phyloP scores from a whole-genome alignment of 1,140 invertebrate species.

The Trachelipus rathkii region DNA sequence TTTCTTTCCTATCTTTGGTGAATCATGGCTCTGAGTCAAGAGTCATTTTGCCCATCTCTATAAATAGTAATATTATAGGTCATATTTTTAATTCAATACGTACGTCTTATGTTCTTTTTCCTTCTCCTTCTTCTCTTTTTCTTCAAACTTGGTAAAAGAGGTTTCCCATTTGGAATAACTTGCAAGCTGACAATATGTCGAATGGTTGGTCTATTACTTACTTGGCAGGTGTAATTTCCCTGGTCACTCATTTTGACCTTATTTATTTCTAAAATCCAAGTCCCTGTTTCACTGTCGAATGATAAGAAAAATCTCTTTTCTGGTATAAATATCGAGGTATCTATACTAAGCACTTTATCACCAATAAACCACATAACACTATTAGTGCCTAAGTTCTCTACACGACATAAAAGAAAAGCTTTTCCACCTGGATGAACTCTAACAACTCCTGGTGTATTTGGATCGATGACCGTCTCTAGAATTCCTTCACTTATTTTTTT shows the following conservation, averaged over 20 bases:
- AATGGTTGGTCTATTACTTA: slow-evolving; percentile 13
- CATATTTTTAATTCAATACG: background rate
- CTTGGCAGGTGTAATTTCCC: slow-evolving; percentile 16
- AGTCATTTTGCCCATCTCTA: no score
- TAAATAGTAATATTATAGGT: no score
- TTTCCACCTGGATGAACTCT: slow-evolving; percentile 2
- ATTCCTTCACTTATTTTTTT: slow-evolving; percentile 17
- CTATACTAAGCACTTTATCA: slow-evolving; percentile 13
- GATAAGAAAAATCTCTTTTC: slow-evolving; percentile 11
- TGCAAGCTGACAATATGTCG: slow-evolving; percentile 10
- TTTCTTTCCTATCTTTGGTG: no score
- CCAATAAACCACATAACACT: slow-evolving; percentile 18
- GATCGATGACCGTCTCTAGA: slow-evolving; percentile 19
- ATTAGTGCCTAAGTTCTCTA: slow-evolving; percentile 23
- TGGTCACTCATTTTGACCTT: background rate
- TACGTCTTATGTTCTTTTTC: background rate
- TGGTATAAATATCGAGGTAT: background rate
- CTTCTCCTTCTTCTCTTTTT: background rate
- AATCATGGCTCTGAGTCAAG: no score
- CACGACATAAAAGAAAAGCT: slow-evolving; percentile 24
- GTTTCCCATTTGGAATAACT: slow-evolving; percentile 17
- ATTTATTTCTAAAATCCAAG: slow-evolving; percentile 18
- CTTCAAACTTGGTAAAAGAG: background rate
- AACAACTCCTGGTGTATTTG: slow-evolving; percentile 8
- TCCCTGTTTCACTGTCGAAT: slow-evolving; percentile 18